These are phyloP conservation scores for Perccottus glenii DNA, from an alignment of 2,113 vertebrate species.

Conservation along the genomic window DNA sequence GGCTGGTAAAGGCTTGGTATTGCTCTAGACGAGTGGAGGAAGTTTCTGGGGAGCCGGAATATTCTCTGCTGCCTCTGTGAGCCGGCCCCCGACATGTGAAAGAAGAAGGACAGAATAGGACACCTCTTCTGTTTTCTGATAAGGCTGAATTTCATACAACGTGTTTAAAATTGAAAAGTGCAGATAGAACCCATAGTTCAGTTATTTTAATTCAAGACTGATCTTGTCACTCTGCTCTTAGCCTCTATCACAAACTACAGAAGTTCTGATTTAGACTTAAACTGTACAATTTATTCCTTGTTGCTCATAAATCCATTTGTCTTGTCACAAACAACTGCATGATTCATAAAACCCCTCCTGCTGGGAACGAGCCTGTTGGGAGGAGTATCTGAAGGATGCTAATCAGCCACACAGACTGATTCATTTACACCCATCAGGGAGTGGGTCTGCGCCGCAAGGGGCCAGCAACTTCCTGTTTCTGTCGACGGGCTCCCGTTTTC, in stretches of 20 bases:
- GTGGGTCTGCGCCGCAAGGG: neutral
- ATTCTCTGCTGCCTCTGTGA: too few species aligned
- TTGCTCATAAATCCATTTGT: neutral
- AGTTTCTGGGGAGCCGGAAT: too few species aligned
- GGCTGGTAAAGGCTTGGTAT: too few species aligned
- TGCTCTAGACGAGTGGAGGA: too few species aligned
- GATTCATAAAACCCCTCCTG: neutral
- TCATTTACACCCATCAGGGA: constrained; percentile 13
- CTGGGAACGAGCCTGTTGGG: neutral
- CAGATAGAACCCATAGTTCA: too few species aligned
- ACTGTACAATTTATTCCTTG: neutral
- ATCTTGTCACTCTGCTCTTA: too few species aligned
- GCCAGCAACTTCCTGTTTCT: neutral
- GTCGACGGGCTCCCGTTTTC: constrained; percentile 19
- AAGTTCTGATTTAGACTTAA: neutral
- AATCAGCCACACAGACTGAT: neutral
- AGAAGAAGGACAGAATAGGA: too few species aligned
- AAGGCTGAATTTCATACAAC: too few species aligned
- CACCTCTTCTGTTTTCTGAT: too few species aligned
- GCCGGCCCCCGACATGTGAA: too few species aligned
- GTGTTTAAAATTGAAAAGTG: too few species aligned
- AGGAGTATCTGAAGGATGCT: neutral
- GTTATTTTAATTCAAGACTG: too few species aligned
- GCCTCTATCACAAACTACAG: neutral
- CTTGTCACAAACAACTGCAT: neutral